Conservation (phyloP, 2,888 invertebrate genomes). For the Adineta ricciae region DNA sequence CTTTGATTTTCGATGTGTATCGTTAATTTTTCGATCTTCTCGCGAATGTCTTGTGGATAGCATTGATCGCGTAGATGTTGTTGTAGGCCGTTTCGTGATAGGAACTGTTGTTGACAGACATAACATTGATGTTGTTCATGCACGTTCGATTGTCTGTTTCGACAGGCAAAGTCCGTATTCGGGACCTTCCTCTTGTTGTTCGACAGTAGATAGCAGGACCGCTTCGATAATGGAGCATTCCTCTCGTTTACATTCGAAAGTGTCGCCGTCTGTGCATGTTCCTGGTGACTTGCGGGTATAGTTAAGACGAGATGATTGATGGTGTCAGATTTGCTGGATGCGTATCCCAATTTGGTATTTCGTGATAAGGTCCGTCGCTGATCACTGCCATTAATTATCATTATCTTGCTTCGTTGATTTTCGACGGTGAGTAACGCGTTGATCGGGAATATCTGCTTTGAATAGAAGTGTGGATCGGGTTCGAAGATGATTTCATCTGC, state of each 20-base stretch:
- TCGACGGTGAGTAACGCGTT: neutral
- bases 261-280: neutral
- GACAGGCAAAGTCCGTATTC: too few species aligned
- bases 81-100: neutral
- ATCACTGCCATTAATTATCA: neutral
- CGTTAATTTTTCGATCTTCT: neutral
- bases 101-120: neutral
- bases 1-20: neutral
- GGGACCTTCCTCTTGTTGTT: too few species aligned
- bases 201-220: too few species aligned
- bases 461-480: neutral
- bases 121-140: neutral
- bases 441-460: neutral
- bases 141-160: too few species aligned
- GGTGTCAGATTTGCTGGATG: too few species aligned
- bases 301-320: too few species aligned
- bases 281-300: too few species aligned
- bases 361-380: neutral
- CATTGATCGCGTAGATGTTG: neutral
- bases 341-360: neutral
- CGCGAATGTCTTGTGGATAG: neutral
- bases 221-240: too few species aligned
- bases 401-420: neutral
- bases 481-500: too few species aligned
- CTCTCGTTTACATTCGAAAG: neutral